Evolutionary conservation across 2,113 vertebrate genomes (phyloP), one percentile per base, ranked within the genome.

Genomic region (Neodontobutis hainanensis): DNA sequence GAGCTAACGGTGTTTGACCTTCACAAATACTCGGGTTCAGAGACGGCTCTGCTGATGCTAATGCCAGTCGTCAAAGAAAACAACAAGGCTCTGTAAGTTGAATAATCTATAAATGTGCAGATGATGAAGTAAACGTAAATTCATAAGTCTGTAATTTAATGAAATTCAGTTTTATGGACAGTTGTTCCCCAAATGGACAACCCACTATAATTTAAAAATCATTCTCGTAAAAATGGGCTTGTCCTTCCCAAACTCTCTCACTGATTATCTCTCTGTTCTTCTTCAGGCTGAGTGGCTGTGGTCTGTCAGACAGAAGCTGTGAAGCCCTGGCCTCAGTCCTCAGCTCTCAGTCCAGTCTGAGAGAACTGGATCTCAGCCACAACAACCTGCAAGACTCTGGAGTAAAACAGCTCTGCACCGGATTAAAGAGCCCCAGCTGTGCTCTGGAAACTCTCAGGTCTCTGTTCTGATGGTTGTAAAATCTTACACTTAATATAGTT

Each of bases 371-470:
- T 16, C 57, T 85, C 14, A 78, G 0, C 16, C 45, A 82, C 77
- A 85, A 75, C 5, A n/a, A 72, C 11, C 0, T 83, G 55, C 16
- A n/a, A 47, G 77, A 83, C 47, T 58, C 15, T 0, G 74, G 83
- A 27, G 1, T 78, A 14, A 19, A 70, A 48, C 16, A 14, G 32
- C 61, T 85, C 0, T 83, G 68, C 43, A n/a, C 11, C 11, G 80
- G 80, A 15, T 53, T 83, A 6, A 0, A 32, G 34, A 75, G 44
- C 65, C 64, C 60, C 34, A 12, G 48, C 0, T 79, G 83, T 35
- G 49, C 4, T 35, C 77, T 85, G 58, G 38, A 85, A 34, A 45
- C 60, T 8, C 80, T 85, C 65, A 83, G 77, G 83, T 83, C 12
- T 69, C 10, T 14, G 4, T 11, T 14, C n/a, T n/a, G n/a, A n/a